phyloP scores from a whole-genome alignment of 2,113 vertebrate species.

The Aramus guarauna region DNA sequence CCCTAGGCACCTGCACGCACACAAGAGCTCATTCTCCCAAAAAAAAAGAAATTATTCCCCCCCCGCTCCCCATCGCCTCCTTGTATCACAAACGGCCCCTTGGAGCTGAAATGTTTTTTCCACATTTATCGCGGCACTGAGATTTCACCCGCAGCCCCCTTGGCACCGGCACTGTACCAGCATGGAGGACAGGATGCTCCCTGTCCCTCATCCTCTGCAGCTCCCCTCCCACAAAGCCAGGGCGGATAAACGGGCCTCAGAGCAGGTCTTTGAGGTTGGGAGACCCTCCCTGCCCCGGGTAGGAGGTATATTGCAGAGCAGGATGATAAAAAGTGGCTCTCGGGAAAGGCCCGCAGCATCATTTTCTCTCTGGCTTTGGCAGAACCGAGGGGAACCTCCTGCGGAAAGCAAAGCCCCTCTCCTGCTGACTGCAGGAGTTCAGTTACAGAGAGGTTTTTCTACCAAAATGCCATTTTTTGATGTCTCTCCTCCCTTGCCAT shows the following conservation, averaged over 20 bases:
- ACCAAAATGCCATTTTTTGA: neutral
- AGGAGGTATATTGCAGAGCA: neutral
- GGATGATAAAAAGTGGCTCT: neutral
- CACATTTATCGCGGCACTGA: accelerated
- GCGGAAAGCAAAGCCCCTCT: neutral
- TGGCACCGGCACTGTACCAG: neutral
- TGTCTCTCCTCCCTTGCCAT: neutral
- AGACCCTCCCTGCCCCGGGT: neutral
- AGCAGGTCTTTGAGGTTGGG: neutral
- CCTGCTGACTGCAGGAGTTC: neutral
- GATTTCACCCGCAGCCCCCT: neutral
- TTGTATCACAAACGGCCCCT: neutral
- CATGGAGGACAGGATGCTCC: neutral
- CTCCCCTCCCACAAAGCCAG: neutral
- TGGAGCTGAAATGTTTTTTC: neutral
- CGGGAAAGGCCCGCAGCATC: accelerated
- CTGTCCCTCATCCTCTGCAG: neutral
- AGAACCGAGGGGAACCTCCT: neutral
- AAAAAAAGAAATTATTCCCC: neutral
- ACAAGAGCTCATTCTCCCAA: neutral
- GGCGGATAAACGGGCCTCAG: neutral
- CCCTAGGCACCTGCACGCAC: neutral
- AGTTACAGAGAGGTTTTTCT: neutral
- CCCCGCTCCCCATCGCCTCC: accelerated
- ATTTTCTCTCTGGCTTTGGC: neutral